These are phyloP conservation scores for Drosophila asahinai DNA, from an alignment of 1,140 invertebrate genomes.

Conservation along the genomic window DNA sequence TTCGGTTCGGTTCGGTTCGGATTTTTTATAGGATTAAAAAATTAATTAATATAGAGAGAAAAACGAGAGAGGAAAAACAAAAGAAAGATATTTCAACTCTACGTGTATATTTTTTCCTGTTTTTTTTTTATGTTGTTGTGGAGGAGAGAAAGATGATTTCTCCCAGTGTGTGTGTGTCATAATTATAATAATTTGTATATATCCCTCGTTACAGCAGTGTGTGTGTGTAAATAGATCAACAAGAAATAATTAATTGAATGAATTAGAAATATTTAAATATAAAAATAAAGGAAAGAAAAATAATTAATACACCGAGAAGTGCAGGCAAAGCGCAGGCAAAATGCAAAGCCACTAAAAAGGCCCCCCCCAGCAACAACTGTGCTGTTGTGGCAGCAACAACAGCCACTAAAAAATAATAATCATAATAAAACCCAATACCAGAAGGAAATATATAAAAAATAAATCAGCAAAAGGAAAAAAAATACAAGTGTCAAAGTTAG, in stretches of 20 bases:
- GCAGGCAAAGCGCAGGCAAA: slow-evolving; percentile 5
- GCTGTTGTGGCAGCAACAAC: slow-evolving; percentile 40
- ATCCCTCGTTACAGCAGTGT: slow-evolving; percentile 48
- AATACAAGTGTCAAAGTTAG: slow-evolving; percentile 2
- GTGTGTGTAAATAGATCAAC: slow-evolving; percentile 62
- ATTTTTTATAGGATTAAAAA: slow-evolving; percentile 9
- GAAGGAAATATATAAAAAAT: slow-evolving; percentile 1
- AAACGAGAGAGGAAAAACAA: neutral
- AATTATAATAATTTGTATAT: slow-evolving; percentile 1
- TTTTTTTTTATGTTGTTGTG: neutral
- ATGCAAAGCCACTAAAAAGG: slow-evolving; percentile 17
- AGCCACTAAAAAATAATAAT: slow-evolving; percentile 15
- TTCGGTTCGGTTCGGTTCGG: slow-evolving; percentile 15
- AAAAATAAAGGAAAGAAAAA: slow-evolving; percentile 13
- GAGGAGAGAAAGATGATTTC: neutral
- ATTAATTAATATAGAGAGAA: neutral
- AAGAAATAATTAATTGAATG: slow-evolving; percentile 13
- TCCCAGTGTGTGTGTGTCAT: neutral
- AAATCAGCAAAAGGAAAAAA: neutral
- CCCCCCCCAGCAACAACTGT: neutral
- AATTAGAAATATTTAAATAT: slow-evolving; percentile 16
- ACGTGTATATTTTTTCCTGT: slow-evolving; percentile 3
- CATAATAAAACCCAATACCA: slow-evolving; percentile 6
- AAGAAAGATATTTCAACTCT: neutral
- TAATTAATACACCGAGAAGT: neutral